Conservation (phyloP, 2,888 invertebrate genomes). For the Lithodes maja region DNA sequence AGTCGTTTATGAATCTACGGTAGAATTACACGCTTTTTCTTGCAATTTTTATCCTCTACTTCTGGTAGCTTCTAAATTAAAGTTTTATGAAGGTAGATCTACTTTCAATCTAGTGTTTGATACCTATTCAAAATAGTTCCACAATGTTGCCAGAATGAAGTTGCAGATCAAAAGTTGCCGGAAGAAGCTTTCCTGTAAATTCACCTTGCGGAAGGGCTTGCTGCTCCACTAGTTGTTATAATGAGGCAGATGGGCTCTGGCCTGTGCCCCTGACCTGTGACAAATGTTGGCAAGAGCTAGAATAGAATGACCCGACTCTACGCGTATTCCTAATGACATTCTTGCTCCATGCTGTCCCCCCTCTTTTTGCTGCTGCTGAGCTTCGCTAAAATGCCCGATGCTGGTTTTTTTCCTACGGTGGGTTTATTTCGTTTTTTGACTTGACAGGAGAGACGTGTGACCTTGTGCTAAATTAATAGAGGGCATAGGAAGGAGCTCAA, state of each 20-base stretch:
- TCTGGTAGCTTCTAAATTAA: too few species aligned
- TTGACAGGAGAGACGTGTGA: constrained; percentile 19
- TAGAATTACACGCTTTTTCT: too few species aligned
- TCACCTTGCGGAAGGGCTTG: constrained; percentile 30
- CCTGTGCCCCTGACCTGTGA: constrained; percentile 48
- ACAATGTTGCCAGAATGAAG: too few species aligned
- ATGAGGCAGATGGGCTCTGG: constrained; percentile 29
- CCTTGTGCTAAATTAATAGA: constrained; percentile 24
- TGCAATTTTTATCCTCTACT: too few species aligned
- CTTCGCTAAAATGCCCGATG: constrained; percentile 16
- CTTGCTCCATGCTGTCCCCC: constrained; percentile 49
- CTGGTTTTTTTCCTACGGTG: background rate
- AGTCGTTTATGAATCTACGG: too few species aligned
- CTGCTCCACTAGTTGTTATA: constrained; percentile 53
- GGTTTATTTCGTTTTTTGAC: background rate
- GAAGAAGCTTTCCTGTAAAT: too few species aligned
- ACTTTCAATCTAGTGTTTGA: too few species aligned
- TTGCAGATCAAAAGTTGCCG: too few species aligned
- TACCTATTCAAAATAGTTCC: too few species aligned
- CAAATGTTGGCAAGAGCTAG: background rate
- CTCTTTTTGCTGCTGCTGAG: constrained; percentile 33
- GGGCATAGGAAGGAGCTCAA: constrained; percentile 47
- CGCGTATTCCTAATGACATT: constrained; percentile 17
- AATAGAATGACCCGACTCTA: constrained; percentile 11
- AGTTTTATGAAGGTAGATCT: too few species aligned